phyloP scores from a whole-genome alignment of 2,888 invertebrate species.

The Omphaloscelis lunosa region DNA sequence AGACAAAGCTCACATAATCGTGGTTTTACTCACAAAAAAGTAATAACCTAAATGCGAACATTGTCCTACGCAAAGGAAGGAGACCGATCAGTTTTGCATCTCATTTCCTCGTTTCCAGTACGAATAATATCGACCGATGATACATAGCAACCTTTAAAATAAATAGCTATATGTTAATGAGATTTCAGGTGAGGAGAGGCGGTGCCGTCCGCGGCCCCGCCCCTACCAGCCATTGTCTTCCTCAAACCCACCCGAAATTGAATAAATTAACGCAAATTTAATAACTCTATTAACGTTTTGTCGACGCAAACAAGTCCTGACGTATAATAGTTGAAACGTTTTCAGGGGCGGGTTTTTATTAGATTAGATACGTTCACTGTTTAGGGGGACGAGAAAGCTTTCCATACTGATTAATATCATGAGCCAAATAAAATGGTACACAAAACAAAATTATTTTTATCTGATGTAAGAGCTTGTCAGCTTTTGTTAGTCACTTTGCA shows the following conservation, averaged over 20 bases:
- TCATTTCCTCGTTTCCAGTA: constrained; percentile 54
- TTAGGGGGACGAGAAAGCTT: constrained; percentile 80
- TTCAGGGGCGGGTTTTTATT: constrained; percentile 83
- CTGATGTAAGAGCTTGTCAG: constrained; percentile 53
- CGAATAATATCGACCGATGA: constrained; percentile 62
- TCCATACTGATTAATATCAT: constrained; percentile 79
- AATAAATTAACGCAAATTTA: constrained; percentile 90
- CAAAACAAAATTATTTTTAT: constrained; percentile 64
- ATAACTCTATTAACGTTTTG: constrained; percentile 88
- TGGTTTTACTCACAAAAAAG: constrained; percentile 26
- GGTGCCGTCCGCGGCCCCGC: constrained; percentile 79
- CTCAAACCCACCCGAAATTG: constrained; percentile 81
- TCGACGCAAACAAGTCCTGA: constrained; percentile 87
- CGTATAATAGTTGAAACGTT: constrained; percentile 83
- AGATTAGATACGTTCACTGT: constrained; percentile 82
- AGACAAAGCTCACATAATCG: not conserved
- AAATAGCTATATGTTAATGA: constrained; percentile 74
- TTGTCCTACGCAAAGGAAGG: constrained; percentile 31
- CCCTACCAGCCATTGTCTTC: constrained; percentile 85
- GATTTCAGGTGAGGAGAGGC: constrained; percentile 84
- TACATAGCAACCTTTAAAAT: constrained; percentile 64
- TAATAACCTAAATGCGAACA: constrained; percentile 17
- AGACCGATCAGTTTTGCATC: constrained; percentile 49
- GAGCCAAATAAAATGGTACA: constrained; percentile 68
- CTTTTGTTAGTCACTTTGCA: constrained; percentile 46